Base-by-base conservation (phyloP, 2,888 invertebrate genomes). In the Lochmaea crataegi region DNA sequence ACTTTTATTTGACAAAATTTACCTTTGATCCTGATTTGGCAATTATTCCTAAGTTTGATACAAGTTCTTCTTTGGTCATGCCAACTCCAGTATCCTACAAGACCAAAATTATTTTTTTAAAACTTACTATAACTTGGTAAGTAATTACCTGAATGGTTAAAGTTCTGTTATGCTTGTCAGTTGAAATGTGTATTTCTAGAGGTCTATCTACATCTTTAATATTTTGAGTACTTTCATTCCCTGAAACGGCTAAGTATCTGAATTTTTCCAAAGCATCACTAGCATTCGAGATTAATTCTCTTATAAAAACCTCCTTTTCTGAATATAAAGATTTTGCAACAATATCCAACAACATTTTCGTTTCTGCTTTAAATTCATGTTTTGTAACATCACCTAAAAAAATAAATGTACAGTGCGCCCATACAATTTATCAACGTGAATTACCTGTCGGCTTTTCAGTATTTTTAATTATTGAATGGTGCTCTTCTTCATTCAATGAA, bases 251-350 rank as follows among this genome's bases (percentile, higher is more conserved):
- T 14, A 94, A 84, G 83, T 97, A 97, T 1, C 97, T 89, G 78
- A 98, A 92, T 86, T 98, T 99, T 86, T 99, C 98, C 75, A 99
- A 88, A 14, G 98, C 98, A 91, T 99, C 98, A 86, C 97, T 98
- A 0, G 97, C 95, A 88, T 99, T 99, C 0, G 98, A 98, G 78
- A 99, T 96, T 53, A 99, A 87, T 86, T 99, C 98, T 78, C 98
- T 90, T 12, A 99, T 92, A 85, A 99, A 99, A 10, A 99, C 97
- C 90, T 99, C 98, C 87, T 97, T 98, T 82, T 99, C 98, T 0
- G 98, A 98, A 87, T 99, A 99, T 51, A 99, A 88, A 0, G 98
- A 98, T 84, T 96, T 93, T 0, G 99, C 99, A 0, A 99, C 99
- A 86, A 99, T 99, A 85, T 99, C 97, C 65, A 99, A 87, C 56